Evolutionary conservation across 2,113 vertebrate genomes (phyloP).

Genomic region (Delphinapterus leucas): DNA sequence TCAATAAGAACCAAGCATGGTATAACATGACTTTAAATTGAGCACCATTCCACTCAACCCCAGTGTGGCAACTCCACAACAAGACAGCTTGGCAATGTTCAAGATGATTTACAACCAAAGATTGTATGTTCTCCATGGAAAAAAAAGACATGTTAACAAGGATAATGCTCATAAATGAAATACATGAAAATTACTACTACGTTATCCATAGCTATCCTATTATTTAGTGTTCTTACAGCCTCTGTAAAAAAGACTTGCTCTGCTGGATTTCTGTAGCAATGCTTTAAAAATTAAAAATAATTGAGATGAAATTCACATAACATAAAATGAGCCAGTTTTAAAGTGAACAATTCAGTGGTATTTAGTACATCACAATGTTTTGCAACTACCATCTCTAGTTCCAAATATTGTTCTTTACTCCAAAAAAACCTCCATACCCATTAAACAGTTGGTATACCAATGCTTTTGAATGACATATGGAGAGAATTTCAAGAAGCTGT

Average conservation of each 20-base stretch:
- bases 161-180: slow-evolving; percentile 53
- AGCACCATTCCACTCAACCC: neutral
- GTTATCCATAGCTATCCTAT: neutral
- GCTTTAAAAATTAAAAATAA: neutral
- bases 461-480: neutral
- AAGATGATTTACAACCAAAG: neutral
- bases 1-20: neutral
- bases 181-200: neutral
- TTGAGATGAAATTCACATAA: neutral
- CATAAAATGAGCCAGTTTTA: neutral
- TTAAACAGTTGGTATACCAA: too few species aligned
- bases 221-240: neutral
- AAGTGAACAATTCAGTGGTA: neutral
- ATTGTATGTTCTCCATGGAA: neutral
- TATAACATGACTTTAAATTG: slow-evolving; percentile 23
- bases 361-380: neutral
- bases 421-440: neutral
- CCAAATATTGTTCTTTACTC: neutral
- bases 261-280: neutral
- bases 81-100: neutral
- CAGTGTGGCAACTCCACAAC: neutral
- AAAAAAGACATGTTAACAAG: neutral
- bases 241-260: neutral
- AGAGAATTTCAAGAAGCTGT: neutral
- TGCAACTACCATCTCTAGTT: neutral